Conservation (phyloP, 92 coral and sea anemone genomes). For the Siderastrea siderea region DNA sequence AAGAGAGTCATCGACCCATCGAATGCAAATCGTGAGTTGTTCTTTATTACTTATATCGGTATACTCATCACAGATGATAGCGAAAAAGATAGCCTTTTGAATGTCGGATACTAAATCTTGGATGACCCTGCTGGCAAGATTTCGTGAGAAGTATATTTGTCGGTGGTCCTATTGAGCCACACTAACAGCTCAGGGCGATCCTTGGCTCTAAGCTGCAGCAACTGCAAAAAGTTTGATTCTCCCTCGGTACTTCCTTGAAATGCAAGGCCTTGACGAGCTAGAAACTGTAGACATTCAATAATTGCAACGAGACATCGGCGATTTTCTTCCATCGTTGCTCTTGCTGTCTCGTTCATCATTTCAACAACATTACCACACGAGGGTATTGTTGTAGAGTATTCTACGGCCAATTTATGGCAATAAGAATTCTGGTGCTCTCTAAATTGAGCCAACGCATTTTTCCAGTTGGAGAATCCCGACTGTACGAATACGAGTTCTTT, state of each 20-base stretch:
- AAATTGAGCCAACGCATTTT: conserved; percentile 70
- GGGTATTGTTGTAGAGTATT: conserved; percentile 69
- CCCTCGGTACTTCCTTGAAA: conserved; percentile 59
- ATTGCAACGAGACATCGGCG: conserved; percentile 56
- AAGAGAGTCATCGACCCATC: too few relatives aligned
- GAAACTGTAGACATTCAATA: conserved; percentile 63
- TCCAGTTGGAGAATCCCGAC: conserved; percentile 69
- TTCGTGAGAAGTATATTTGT: conserved; percentile 61
- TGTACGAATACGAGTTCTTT: conserved; percentile 63
- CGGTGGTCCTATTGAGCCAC: background rate
- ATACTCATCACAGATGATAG: conserved; percentile 18
- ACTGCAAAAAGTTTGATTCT: conserved; percentile 46
- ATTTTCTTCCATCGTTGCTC: conserved; percentile 52
- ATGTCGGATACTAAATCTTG: conserved; percentile 51
- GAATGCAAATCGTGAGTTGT: too few relatives aligned
- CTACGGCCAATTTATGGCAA: conserved; percentile 66
- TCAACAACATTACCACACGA: conserved; percentile 70
- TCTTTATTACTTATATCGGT: too few relatives aligned
- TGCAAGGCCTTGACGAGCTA: conserved; percentile 43
- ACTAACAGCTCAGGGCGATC: too few relatives aligned
- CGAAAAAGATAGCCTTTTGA: conserved; percentile 41
- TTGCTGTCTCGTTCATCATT: conserved; percentile 67
- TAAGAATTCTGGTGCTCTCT: conserved; percentile 73
- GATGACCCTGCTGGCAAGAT: conserved; percentile 45
- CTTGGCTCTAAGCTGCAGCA: background rate